Base-by-base conservation (phyloP, 1,140 invertebrate species). In the Polyergus mexicanus region DNA sequence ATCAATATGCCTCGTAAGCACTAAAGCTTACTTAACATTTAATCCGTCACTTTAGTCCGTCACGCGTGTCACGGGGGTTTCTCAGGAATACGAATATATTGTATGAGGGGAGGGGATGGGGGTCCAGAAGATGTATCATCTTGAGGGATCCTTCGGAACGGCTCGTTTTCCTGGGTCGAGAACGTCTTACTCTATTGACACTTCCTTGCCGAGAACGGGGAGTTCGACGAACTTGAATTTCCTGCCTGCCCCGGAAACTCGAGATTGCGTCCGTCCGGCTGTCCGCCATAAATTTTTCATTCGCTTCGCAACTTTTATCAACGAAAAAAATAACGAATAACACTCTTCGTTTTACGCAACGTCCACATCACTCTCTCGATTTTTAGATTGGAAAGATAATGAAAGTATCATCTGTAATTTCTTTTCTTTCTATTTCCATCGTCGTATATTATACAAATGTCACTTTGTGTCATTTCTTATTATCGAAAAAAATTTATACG, bases 141-240 rank as follows among this genome's bases (percentile, higher is more conserved):
- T 72, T 58, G 22, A 72, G 68, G 13, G 28, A 25, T 72, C n/a
- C 41, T 60, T 72, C 25, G n/a, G 25, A 41, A 65, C 32, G 3
- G 22, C 63, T n/a, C 25, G 51, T 60, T 19, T 11, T 72, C 32
- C 28, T 56, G 32, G 54, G 11, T 47, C 54, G 13, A 10, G 54
- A 60, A 74, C 25, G n/a, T 72, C 28, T 10, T 19, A 19, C 16
- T 72, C 19, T 83, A 74, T 72, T 74, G 78, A 60, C 54, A 60
- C 68, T 62, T n/a, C 41, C 41, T n/a, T 51, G 47, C 16, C 47
- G 47, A 22, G 51, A 44, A 60, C 38, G 68, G 7, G 16, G 68
- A 72, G 78, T 83, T 83, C 78, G 78, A 74, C 68, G 68, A 83
- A 83, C 78, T 83, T 22, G 38, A 32, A n/a, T 62, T 83, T 74